Percentiles rank a stretch among this genome's conserved stretches.
Evolutionary conservation across 2,888 invertebrate species (phyloP).

Genomic region (Rotaria macrura): DNA sequence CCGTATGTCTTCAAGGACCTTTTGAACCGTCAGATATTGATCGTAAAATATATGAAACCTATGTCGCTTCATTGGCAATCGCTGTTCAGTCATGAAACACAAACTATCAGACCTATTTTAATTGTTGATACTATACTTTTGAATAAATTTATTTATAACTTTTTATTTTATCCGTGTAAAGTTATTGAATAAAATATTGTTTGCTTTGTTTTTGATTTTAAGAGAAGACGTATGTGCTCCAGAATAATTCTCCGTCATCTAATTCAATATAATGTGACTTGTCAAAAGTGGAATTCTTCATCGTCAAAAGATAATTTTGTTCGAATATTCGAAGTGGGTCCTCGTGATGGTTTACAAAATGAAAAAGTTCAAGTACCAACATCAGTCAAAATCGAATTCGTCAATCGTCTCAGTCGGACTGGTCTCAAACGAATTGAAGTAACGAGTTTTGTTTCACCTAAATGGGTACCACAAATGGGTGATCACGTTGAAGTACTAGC

Average conservation of each 20-base stretch:
- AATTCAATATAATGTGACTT: too few species aligned
- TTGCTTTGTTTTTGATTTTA: too few species aligned
- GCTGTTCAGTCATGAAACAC: background rate
- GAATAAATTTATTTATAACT: background rate
- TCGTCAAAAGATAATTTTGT: constrained; percentile 48
- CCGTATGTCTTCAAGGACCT: background rate
- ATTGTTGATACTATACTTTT: background rate
- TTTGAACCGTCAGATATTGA: constrained; percentile 13
- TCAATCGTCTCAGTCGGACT: constrained; percentile 70
- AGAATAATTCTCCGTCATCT: too few species aligned
- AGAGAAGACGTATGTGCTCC: too few species aligned
- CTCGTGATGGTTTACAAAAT: constrained; percentile 94
- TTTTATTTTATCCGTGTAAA: too few species aligned
- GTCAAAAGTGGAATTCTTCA: too few species aligned
- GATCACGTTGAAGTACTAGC: constrained; percentile 70
- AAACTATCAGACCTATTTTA: background rate
- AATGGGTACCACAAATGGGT: constrained; percentile 95
- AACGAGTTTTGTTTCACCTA: constrained; percentile 88
- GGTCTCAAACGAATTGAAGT: constrained; percentile 79
- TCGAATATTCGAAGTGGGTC: constrained; percentile 90
- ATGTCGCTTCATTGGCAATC: background rate
- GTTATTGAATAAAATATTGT: too few species aligned
- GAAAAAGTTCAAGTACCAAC: constrained; percentile 71
- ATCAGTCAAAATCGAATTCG: constrained; percentile 73
- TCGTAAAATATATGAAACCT: background rate